phyloP scores from a whole-genome alignment of 2,888 invertebrate genomes.

The Muscina levida region DNA sequence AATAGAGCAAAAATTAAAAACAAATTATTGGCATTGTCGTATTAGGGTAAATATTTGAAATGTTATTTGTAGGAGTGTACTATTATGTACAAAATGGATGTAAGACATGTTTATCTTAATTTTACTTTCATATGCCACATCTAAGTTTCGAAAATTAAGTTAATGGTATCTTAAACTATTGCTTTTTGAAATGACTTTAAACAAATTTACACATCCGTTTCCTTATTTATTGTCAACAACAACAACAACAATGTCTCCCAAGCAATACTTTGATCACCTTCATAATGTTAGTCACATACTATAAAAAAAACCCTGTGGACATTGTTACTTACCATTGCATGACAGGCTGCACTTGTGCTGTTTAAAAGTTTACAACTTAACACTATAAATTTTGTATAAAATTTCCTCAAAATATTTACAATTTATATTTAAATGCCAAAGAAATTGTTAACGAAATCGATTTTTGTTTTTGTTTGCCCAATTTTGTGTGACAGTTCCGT shows the following conservation, averaged over 20 bases:
- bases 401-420: constrained; percentile 18
- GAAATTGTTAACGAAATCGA: background rate
- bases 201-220: constrained; percentile 31
- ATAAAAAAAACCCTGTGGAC: too few species aligned
- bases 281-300: too few species aligned
- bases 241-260: background rate
- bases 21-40: background rate
- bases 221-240: constrained; percentile 16
- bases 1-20: background rate
- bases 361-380: constrained; percentile 44
- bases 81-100: too few species aligned
- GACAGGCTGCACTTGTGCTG: constrained; percentile 53
- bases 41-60: too few species aligned
- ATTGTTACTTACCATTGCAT: constrained; percentile 62
- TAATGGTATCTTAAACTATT: too few species aligned
- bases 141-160: too few species aligned
- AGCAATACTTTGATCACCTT: background rate
- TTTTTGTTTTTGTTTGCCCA: constrained; percentile 1
- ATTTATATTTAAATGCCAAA: constrained; percentile 1
- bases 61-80: too few species aligned
- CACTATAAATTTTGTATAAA: constrained; percentile 52
- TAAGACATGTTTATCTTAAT: too few species aligned
- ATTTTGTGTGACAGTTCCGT: background rate
- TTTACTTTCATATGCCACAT: too few species aligned
- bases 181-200: too few species aligned